phyloP scores from a whole-genome alignment of 2,888 invertebrate species.

The Chrysolina haemoptera region DNA sequence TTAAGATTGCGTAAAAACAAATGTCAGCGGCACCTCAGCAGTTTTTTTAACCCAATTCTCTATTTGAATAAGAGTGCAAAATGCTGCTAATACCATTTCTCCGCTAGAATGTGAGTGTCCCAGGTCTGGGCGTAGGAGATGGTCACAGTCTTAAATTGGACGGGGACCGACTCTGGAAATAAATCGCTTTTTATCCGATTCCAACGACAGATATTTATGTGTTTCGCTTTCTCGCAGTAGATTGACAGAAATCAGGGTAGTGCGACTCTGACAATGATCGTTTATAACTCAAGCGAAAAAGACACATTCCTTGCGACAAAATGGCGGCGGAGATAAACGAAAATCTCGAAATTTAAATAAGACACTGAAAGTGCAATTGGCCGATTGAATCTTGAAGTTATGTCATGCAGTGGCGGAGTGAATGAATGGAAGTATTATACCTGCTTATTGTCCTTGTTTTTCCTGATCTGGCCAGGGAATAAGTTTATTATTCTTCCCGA shows the following conservation, averaged over 20 bases:
- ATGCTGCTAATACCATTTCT: constrained; percentile 62
- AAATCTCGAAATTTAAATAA: constrained; percentile 65
- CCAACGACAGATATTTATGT: constrained; percentile 66
- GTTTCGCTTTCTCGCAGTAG: constrained; percentile 56
- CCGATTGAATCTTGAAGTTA: constrained; percentile 59
- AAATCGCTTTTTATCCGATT: constrained; percentile 69
- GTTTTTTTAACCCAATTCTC: constrained; percentile 58
- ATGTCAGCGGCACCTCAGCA: constrained; percentile 64
- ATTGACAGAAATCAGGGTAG: constrained; percentile 68
- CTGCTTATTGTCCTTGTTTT: no score
- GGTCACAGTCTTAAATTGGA: constrained; percentile 57
- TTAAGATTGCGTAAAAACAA: constrained; percentile 65
- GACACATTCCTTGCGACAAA: constrained; percentile 65
- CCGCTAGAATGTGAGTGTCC: constrained; percentile 55
- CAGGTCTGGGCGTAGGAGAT: constrained; percentile 25
- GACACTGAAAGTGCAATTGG: constrained; percentile 61
- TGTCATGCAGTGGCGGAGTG: constrained; percentile 36
- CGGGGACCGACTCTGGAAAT: constrained; percentile 62
- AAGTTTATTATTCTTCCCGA: no score
- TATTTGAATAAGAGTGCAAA: constrained; percentile 64
- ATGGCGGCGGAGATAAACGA: constrained; percentile 64
- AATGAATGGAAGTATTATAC: no score
- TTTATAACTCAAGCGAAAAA: constrained; percentile 62
- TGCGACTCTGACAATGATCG: constrained; percentile 62
- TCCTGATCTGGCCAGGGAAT: no score